Percentiles rank a stretch among this genome's conserved stretches.
phyloP scores from a whole-genome alignment of 2,113 vertebrate genomes.

The Tenrec ecaudatus region DNA sequence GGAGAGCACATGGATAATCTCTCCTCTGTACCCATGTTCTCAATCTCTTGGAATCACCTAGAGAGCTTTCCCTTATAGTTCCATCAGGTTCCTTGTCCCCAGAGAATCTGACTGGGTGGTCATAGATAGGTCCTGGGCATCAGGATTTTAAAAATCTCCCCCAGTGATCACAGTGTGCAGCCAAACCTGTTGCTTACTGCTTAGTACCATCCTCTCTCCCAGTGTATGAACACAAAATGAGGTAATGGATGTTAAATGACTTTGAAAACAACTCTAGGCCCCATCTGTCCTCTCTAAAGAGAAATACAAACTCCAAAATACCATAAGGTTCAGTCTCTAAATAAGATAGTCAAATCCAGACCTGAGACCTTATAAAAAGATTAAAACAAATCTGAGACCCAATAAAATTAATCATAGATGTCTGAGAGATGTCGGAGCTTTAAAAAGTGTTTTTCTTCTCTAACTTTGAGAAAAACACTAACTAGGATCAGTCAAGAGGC shows the following conservation, averaged over 20 bases:
- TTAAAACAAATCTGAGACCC: conserved; percentile 33
- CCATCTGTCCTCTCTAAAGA: neutral
- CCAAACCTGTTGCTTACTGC: neutral
- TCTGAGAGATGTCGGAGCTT: neutral
- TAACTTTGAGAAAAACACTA: conserved; percentile 36
- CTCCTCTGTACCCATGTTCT: neutral
- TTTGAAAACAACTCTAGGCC: neutral
- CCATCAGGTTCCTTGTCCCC: too few species aligned
- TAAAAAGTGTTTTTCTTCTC: conserved; percentile 46
- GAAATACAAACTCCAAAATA: neutral
- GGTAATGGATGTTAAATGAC: neutral
- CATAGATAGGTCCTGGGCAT: too few species aligned
- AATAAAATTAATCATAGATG: conserved; percentile 48
- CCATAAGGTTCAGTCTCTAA: neutral
- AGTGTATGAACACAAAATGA: neutral
- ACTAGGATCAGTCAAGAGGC: conserved; percentile 26
- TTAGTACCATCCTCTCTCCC: neutral
- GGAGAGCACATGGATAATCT: neutral
- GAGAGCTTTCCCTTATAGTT: neutral
- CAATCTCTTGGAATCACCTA: neutral
- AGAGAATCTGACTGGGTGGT: neutral
- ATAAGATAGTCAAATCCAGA: conserved; percentile 8
- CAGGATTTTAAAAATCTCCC: neutral
- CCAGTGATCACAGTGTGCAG: too few species aligned
- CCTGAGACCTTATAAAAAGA: neutral